Evolutionary conservation across 2,888 invertebrate genomes (phyloP), one percentile per base, ranked within the genome.

Genomic region (Melolontha melolontha): DNA sequence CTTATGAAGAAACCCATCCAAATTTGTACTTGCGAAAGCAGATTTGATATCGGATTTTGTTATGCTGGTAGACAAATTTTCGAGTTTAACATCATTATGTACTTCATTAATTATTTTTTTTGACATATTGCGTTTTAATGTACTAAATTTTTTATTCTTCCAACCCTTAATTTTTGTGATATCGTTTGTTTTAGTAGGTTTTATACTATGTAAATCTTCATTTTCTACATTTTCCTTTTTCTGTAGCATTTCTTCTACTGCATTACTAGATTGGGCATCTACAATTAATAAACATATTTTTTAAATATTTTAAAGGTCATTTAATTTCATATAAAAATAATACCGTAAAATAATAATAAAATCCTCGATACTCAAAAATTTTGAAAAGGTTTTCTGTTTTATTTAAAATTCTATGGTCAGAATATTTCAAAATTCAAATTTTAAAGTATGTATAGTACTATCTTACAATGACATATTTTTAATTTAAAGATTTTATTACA

Each of bases 1-100:
- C 69, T 84, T 81, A 2, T 80, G 83, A 77, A 87, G 79, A 73
- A 85, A 87, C 5, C 85, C 84, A 64, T 87, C 86, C 16, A 74
- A 64, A 66, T 67, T 67, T 7, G 59, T 66, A 50, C 69, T 69
- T 12, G 69, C 63, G 51, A 69, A 69, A 12, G 69, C 69, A 10
- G 69, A 51, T 41, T 64, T 57, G n/a, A 54, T 6, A 11, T 44
- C 55, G 11, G 29, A 8, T 51, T 44, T 59, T 8, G 14, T 6
- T 29, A 17, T 12, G 11, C 52, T 8, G 29, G 10, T 11, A 27
- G 11, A 5, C 22, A 42, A 16, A 16, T 29, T 52, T 44, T 64
- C 16, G 1, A 42, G 16, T 34, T 16, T 17, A 5, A 7, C 42
- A 17, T 52, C 44, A 14, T 42, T 12, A 44, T 11, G 29, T 22